Conservation (phyloP, 2,797 vertebrate species). For the Arrhamphus sclerolepis region DNA sequence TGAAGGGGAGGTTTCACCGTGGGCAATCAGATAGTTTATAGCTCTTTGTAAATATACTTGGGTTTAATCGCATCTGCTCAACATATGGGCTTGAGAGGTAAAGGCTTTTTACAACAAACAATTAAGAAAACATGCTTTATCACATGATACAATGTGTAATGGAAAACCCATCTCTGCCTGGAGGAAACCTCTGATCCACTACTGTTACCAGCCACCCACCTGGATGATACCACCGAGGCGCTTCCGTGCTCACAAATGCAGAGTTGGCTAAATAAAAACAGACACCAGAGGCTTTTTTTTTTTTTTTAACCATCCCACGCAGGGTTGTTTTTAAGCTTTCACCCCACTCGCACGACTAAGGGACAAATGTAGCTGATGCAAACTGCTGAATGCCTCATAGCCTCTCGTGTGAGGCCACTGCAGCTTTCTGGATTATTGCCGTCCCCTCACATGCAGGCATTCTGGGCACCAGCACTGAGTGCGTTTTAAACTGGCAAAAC, state of each 20-base stretch:
- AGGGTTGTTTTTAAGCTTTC: slow-evolving; percentile 38
- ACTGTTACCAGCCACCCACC: slow-evolving; percentile 66
- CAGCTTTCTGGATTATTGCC: slow-evolving; percentile 54
- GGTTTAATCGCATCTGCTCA: slow-evolving; percentile 66
- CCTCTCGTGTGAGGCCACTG: slow-evolving; percentile 38
- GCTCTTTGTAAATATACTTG: slow-evolving; percentile 30
- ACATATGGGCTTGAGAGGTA: slow-evolving; percentile 53
- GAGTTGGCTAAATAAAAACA: slow-evolving; percentile 47
- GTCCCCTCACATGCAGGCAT: slow-evolving; percentile 54
- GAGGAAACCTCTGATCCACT: slow-evolving; percentile 37
- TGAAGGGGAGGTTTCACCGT: slow-evolving; percentile 43
- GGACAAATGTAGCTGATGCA: slow-evolving; percentile 36
- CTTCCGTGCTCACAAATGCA: slow-evolving; percentile 33
- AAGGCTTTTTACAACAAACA: slow-evolving; percentile 45
- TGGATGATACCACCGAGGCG: slow-evolving; percentile 39
- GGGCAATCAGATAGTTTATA: slow-evolving; percentile 56
- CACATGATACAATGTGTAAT: slow-evolving; percentile 69
- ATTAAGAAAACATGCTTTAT: slow-evolving; percentile 66
- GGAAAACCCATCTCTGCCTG: slow-evolving; percentile 62
- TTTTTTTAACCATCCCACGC: slow-evolving; percentile 32
- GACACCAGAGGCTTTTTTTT: slow-evolving; percentile 30
- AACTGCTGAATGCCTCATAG: slow-evolving; percentile 38
- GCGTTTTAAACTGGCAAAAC: slow-evolving; percentile 67
- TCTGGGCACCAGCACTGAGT: slow-evolving; percentile 56
- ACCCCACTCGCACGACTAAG: slow-evolving; percentile 27